Base-by-base conservation (phyloP, 2,888 invertebrate genomes). In the Petrolisthes manimaculis region DNA sequence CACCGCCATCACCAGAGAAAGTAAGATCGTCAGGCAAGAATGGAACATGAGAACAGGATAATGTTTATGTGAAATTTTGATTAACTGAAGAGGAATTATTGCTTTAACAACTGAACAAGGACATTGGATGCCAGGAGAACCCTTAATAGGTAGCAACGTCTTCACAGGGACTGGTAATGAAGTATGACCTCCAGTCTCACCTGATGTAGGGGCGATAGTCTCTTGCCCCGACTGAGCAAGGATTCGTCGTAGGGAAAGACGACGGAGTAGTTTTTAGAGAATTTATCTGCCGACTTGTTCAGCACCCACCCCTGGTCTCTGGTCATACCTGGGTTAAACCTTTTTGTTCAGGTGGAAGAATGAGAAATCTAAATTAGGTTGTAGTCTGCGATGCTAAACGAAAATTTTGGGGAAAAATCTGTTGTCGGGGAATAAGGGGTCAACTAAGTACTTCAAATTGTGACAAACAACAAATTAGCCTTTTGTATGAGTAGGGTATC, bases 241-340 rank as follows among this genome's bases (percentile, higher is more conserved):
- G 96, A 95, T 92, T 97, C 96, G 92, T 97, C 97, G 92, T 97
- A 94, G 0, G 96, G 96, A 92, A 96, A 98, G 18, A 96, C 96
- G 92, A 96, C 95, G 91, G 94, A 94, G 92, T 98, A 98, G 93
- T 97, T 97, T 91, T 95, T 96, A 0, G 95, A 96, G 92, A 97
- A 98, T 21, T 96, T 95, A 93, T 98, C 98, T 92, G 97, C 97
- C 87, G 96, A 96, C 91, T 96, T 95, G 93, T 97, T 96, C 54
- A 95, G 95, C 67, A 95, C 94, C 97, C 97, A 98, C 79, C 95
- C 94, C 5, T 94, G 93, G 91, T 96, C 95, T 4, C 24, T 74
- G 80, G 18, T 24, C 24, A 90, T 24, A 4, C 81, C 61, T 14
- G 82, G 51, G 12, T 86, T 24, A n/a, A 86, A 85, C 77, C 89